phyloP scores from a whole-genome alignment of 2,797 vertebrate genomes.

The Tympanoctomys barrerae region DNA sequence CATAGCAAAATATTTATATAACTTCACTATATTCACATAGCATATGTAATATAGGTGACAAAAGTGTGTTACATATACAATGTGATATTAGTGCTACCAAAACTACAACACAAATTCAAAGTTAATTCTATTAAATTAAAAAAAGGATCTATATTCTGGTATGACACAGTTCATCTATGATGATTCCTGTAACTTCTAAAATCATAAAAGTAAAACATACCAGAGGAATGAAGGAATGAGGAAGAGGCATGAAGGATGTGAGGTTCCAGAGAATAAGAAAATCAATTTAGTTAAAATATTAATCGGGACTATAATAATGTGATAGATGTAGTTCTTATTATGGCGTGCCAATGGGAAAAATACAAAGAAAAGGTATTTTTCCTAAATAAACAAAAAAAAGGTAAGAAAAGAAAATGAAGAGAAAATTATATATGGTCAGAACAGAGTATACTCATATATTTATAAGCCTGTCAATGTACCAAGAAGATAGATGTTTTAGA shows the following conservation, averaged over 20 bases:
- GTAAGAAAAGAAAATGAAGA: neutral
- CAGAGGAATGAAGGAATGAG: neutral
- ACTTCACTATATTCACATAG: neutral
- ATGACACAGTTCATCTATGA: neutral
- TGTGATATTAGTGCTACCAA: neutral
- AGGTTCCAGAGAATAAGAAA: neutral
- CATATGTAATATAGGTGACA: neutral
- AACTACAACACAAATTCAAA: neutral
- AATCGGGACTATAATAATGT: neutral
- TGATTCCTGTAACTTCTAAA: neutral
- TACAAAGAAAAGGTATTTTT: neutral
- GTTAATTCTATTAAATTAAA: neutral
- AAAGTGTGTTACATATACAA: neutral
- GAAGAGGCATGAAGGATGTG: neutral
- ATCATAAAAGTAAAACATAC: neutral
- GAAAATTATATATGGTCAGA: neutral
- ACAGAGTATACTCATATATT: neutral
- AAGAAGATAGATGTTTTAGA: neutral
- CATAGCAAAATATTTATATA: neutral
- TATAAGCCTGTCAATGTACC: neutral
- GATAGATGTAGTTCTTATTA: neutral
- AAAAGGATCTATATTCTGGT: neutral
- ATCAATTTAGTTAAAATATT: conserved; percentile 2
- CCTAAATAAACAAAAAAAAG: neutral
- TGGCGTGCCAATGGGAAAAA: neutral